Base-by-base conservation (phyloP, 2,888 invertebrate species). In the Drosophila sordidula region DNA sequence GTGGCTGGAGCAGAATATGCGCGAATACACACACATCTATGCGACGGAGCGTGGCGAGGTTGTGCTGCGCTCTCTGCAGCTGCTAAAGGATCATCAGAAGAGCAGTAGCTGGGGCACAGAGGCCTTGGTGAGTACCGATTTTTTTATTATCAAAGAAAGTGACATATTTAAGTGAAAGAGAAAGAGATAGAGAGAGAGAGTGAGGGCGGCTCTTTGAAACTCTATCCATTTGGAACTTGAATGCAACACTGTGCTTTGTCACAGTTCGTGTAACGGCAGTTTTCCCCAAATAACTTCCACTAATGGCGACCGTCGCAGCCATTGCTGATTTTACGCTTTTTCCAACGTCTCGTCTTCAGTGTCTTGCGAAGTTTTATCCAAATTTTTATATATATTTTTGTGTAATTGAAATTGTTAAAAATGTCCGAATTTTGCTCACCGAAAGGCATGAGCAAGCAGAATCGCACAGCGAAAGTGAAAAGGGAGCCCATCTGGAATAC, bases 1-100 rank as follows among this genome's bases (percentile, higher is more conserved):
- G 47, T 98, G 98, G 98, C 93, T 98, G 25, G 95, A 97, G 80
- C 95, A 95, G 70, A 95, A 96, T 90, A 94, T 95, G 67, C 93
- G 95, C 39, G 96, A 96, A 86, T 96, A 95, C 85, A 94, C 96
- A 72, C 95, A 95, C 77, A 95, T 96, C 18, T 97, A 96, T 91
- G 95, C 96, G 3, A 94, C 94, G 49, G 95, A 96, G 14, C 93
- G 98, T 8, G 96, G 97, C 0, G 95, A 95, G 12, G 95, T 96
- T 18, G 95, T 98, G 12, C 93, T 95, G 66, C 94, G 94, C 74
- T 96, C 97, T 2, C 93, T 98, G 32, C 94, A 95, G 59, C 94
- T 96, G 80, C 93, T 97, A 65, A 95, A 95, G 89, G 97, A 97
- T 90, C 96, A 97, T 89, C 95, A 97, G 81, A 94, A 95, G 76